Evolutionary conservation across 2,113 vertebrate species (phyloP), one percentile per base, ranked within the genome.

Genomic region (Struthio camelus): DNA sequence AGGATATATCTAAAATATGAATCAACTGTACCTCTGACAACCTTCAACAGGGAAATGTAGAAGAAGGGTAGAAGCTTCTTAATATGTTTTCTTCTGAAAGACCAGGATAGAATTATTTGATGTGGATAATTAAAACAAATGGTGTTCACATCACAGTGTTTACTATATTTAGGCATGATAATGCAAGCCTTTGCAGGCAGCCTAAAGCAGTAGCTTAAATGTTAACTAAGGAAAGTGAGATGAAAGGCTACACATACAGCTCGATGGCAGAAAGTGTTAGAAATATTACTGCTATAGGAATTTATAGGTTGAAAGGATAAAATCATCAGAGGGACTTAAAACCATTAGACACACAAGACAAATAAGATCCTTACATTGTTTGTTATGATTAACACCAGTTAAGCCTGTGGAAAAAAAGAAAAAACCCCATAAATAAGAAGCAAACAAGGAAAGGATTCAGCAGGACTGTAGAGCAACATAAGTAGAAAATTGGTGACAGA

Each of bases 291-390:
- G 80, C 42, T 91, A 51, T 15, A 71, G 17, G 83, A 88, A 36
- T 87, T 82, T 93, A 97, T 92, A 84, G 65, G 14, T 78, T 95
- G 90, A 97, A 96, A 93, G 76, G 34, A 87, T 93, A 95, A 87
- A 93, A 91, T 85, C 23, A 93, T 86, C 58, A 90, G 42, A 95
- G 53, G 20, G 18, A 81, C 80, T 91, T 94, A 93, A 97, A 97
- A 89, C 27, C 34, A 16, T 83, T 70, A 85, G 22, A 88, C 20
- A 96, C 85, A 28, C 82, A 71, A 90, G 84, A 95, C n/a, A 94
- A 95, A 97, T 87, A 82, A 79, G 75, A 50, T 67, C 28, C 22
- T 80, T 91, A 94, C 85, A 66, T 90, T 95, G 10, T 93, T 95
- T 97, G 78, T 85, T 90, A 61, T 93, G 28, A 8, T 95, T 94